Evolutionary conservation across 1,140 invertebrate genomes (phyloP).

Genomic region (Tetramorium simillimum): DNA sequence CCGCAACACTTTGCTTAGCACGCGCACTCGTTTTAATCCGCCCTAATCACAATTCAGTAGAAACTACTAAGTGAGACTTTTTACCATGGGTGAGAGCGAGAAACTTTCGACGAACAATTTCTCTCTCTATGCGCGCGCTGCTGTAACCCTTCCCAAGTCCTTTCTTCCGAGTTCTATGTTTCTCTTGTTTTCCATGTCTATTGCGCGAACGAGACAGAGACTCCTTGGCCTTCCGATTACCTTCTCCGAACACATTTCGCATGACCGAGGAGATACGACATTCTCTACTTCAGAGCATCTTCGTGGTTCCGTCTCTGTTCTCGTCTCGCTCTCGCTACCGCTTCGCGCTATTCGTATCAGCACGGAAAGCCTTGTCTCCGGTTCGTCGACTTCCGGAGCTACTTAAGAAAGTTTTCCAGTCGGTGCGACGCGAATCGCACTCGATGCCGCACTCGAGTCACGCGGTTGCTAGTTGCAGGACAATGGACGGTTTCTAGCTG

Average conservation of each 20-base stretch:
- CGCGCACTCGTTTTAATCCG: slow-evolving; percentile 49
- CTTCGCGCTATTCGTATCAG: slow-evolving; percentile 40
- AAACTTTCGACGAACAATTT: slow-evolving; percentile 66
- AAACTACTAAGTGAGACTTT: slow-evolving; percentile 57
- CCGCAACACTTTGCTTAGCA: slow-evolving; percentile 15
- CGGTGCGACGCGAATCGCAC: slow-evolving; percentile 3
- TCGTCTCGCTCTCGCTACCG: neutral
- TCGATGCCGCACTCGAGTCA: slow-evolving; percentile 12
- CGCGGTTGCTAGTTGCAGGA: slow-evolving; percentile 45
- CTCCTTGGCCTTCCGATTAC: slow-evolving; percentile 58
- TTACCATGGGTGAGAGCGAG: neutral
- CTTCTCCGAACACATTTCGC: slow-evolving; percentile 18
- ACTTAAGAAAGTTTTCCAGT: slow-evolving; percentile 67
- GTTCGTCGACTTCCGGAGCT: slow-evolving; percentile 56
- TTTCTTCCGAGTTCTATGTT: neutral
- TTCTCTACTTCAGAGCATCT: neutral
- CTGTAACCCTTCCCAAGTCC: slow-evolving; percentile 21
- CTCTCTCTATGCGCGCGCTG: neutral
- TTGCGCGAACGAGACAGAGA: slow-evolving; percentile 31
- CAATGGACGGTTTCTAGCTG: slow-evolving; percentile 56
- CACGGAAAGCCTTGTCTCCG: slow-evolving; percentile 36
- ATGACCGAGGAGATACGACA: slow-evolving; percentile 32
- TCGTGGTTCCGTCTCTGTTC: neutral
- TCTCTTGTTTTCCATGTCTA: neutral
- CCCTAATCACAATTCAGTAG: slow-evolving; percentile 42